Evolutionary conservation across 2,113 vertebrate species (phyloP), one percentile per base, ranked within the genome.

Genomic region (Catagonus wagneri): DNA sequence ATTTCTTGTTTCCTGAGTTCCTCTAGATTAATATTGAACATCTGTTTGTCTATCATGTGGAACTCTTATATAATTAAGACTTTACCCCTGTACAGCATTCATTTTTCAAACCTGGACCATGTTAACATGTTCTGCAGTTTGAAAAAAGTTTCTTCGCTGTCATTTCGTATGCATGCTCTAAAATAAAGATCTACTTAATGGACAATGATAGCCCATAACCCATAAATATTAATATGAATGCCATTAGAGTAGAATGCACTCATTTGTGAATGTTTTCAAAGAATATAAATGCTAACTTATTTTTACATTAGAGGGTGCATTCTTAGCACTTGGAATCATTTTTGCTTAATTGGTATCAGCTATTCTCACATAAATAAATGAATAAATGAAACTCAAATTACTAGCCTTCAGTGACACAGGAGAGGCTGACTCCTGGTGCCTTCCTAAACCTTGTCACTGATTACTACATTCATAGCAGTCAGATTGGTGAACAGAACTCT

Each of bases 351-450:
- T 98, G 98, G 93, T 90, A 97, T 83, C 95, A 97, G 87, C 83
- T 96, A 91, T 95, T 98, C 96, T 96, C 92, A 98, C 98, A 98
- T 98, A 98, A 98, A 98, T 98, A 98, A 98, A 96, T 83, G 89
- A 96, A 94, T 96, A 97, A 97, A 95, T 96, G 92, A 96, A 97
- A 92, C 34, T 94, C 74, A 96, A 80, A 86, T 83, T 94, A 92
- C 39, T 68, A 84, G 76, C 9, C 87, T 32, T 96, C 69, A 2
- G 7, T 96, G 79, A 66, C 71, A 68, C 17, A 90, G 68, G 90
- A 90, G 27, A 86, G 94, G 65, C n/a, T 88, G 84, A 69, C 61
- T 97, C 86, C 56, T 83, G 89, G 61, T 4, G 14, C 50, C 25
- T 93, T 93, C 91, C 90, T 72, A 95, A 94, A 97, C 92, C 19